Evolutionary conservation across 2,113 vertebrate species (phyloP).

Genomic region (Syrmaticus mikado): DNA sequence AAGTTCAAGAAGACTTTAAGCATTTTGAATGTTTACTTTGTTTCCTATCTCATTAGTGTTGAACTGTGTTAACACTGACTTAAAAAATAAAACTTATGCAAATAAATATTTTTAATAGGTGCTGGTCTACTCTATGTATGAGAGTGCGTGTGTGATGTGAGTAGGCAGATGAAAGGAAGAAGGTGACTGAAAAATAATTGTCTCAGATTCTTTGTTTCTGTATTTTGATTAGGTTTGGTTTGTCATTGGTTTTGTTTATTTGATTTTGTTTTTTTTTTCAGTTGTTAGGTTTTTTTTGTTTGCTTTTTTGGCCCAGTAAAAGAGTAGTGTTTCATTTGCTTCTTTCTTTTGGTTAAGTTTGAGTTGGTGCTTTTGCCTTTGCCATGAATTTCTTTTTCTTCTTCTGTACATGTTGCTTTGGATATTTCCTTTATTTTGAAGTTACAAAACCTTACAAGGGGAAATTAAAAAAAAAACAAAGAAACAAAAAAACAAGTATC

Average conservation of each 20-base stretch:
- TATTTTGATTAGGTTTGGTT: neutral
- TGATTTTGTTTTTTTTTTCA: neutral
- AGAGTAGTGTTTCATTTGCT: neutral
- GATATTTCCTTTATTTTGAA: neutral
- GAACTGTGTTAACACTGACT: neutral
- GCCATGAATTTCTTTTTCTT: neutral
- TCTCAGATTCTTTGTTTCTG: neutral
- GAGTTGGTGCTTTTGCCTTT: neutral
- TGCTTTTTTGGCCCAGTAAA: neutral
- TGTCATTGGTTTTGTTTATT: too few relatives aligned
- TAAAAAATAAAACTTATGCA: neutral
- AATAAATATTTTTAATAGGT: neutral
- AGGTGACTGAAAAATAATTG: neutral
- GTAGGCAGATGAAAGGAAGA: neutral
- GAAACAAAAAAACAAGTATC: neutral
- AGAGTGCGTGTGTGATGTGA: neutral
- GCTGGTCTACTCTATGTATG: neutral
- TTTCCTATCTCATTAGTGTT: neutral
- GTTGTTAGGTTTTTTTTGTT: accelerated
- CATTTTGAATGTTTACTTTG: neutral
- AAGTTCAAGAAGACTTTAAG: neutral
- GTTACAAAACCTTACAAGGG: neutral
- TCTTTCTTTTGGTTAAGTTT: neutral
- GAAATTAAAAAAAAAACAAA: neutral
- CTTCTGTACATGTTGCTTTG: neutral